A percentile compares a stretch with the other conserved stretches of the same genome.
Conservation (phyloP, 2,113 vertebrate genomes). For the Indicator maculatus region DNA sequence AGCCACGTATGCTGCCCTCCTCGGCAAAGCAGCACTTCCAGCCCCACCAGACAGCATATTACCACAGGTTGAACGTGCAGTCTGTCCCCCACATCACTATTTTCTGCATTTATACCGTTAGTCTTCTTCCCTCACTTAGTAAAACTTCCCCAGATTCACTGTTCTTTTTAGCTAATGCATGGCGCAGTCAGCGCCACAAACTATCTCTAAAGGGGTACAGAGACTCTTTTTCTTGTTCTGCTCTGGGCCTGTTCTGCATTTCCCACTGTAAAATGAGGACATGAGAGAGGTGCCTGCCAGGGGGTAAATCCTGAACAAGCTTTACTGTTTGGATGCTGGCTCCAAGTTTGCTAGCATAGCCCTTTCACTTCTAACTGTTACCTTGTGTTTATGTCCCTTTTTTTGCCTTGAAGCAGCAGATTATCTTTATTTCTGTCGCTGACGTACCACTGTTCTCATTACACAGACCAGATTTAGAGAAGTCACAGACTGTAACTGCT, state of each 20-base stretch:
- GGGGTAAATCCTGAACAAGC: neutral
- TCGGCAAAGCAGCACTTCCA: neutral
- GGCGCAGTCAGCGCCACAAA: fast-evolving
- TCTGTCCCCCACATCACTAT: neutral
- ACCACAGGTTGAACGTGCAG: neutral
- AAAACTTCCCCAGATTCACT: neutral
- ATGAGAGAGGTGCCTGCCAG: fast-evolving
- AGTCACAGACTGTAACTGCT: neutral
- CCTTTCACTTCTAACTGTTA: neutral
- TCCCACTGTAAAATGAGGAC: neutral
- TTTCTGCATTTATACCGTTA: neutral
- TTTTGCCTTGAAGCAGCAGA: too few species aligned
- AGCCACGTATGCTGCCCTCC: neutral
- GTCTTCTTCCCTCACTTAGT: neutral
- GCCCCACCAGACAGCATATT: neutral
- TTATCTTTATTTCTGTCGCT: neutral
- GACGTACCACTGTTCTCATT: fast-evolving
- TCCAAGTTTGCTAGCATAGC: neutral
- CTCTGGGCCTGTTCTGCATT: too few species aligned
- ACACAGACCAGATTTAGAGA: neutral
- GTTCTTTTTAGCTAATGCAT: neutral
- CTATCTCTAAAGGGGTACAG: fast-evolving
- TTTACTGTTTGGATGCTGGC: neutral
- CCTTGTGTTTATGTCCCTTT: too few species aligned
- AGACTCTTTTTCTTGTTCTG: neutral